Base-by-base conservation (phyloP, 30 jellyfish, hydroid and myxozoan genomes). In the Clytia hemisphaerica region DNA sequence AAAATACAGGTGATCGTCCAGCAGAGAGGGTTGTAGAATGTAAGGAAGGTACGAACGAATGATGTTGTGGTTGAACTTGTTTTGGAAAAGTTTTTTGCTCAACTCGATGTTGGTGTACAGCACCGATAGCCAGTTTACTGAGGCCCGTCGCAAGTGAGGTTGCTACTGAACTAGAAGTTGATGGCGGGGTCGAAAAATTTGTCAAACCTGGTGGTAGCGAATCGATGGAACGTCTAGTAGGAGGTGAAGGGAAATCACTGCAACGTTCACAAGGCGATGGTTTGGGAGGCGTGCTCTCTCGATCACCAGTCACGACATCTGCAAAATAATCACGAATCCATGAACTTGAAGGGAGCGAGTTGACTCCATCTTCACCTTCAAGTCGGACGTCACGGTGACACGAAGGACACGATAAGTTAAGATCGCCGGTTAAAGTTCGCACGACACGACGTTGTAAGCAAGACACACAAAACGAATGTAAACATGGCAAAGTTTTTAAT, bases 281-380 rank as follows among this genome's bases (percentile, higher is more conserved):
- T n/a, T n/a, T n/a, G n/a, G n/a, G n/a, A n/a, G n/a, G n/a, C n/a
- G n/a, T n/a, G n/a, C n/a, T n/a, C n/a, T n/a, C n/a, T 4, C 35
- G 72, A 22, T 65, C 65, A 7, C 78, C 69, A n/a, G 34, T 36
- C 25, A 80, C 91, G 18, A 89, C 98, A 60, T 89, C 98, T 32
- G 95, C 78, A 70, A 89, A 89, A 10, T 65, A 81, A 77, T 89
- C 98, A 62, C 73, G 90, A 82, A 89, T 76, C 67, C 80, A 81
- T n/a, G 94, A 82, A 48, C 92, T 89, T 0, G 98, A 89, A 1
- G 96, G 96, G 63, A 85, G 58, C 59, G 96, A 76, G 44, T 80
- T 93, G 19, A 89, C 75, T 58, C 96, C 96, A 3, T 33, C 37
- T 32, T 72, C 45, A 36, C 76, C 94, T 24, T 79, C 64, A n/a